phyloP scores from a whole-genome alignment of 2,888 invertebrate genomes.

The Hirtodrosophila cameraria region DNA sequence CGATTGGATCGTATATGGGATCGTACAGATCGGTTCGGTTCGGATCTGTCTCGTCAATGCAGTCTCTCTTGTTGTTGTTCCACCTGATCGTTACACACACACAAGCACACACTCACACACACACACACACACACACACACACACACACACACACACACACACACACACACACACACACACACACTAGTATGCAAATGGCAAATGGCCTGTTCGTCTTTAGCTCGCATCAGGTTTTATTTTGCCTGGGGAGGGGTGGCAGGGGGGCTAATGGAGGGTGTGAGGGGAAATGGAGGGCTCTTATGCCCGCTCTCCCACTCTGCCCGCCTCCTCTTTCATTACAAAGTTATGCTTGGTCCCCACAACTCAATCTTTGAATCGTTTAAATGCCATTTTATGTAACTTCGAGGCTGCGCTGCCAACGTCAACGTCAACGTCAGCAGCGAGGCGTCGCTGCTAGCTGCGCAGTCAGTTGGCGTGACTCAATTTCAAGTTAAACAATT shows the following conservation, averaged over 20 bases:
- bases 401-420: slow-evolving; percentile 60
- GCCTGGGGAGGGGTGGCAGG: slow-evolving; percentile 27
- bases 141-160: slow-evolving; percentile 1
- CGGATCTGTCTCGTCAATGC: slow-evolving; percentile 44
- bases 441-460: slow-evolving; percentile 13
- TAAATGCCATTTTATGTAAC: slow-evolving; percentile 79
- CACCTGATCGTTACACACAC: slow-evolving; percentile 57
- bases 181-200: slow-evolving; percentile 71
- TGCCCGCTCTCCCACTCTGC: neutral
- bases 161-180: slow-evolving; percentile 12
- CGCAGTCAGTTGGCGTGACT: slow-evolving; percentile 60
- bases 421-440: slow-evolving; percentile 5
- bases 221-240: slow-evolving; percentile 66
- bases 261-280: no score
- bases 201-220: slow-evolving; percentile 55
- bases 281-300: no score
- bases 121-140: slow-evolving; percentile 1
- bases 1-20: slow-evolving; percentile 3
- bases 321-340: slow-evolving; percentile 9
- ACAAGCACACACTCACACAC: slow-evolving; percentile 10
- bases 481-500: slow-evolving; percentile 77
- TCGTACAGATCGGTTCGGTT: slow-evolving; percentile 27
- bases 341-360: slow-evolving; percentile 50
- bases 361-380: slow-evolving; percentile 69
- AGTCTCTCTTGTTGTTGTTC: slow-evolving; percentile 19